phyloP scores from a whole-genome alignment of 2,113 vertebrate species.

The Proteles cristata region DNA sequence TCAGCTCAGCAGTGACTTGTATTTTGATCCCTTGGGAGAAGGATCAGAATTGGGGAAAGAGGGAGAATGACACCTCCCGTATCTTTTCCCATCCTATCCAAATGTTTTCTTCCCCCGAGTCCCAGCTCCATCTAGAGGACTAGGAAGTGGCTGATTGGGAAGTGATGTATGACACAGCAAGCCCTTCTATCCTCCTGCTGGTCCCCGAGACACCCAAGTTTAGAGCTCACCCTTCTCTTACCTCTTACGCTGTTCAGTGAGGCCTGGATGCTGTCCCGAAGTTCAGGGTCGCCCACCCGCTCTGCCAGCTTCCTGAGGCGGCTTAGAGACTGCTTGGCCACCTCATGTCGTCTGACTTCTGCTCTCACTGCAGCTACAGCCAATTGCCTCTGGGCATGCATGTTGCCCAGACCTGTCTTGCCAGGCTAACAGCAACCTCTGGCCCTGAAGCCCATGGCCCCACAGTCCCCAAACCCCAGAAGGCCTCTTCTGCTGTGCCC shows the following conservation, averaged over 20 bases:
- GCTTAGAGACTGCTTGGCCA: conserved; percentile 74
- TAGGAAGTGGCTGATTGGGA: conserved; percentile 52
- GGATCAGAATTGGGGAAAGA: conserved; percentile 9
- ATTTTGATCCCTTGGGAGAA: conserved; percentile 49
- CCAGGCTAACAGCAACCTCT: conserved; percentile 64
- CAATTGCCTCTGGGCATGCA: conserved; percentile 79
- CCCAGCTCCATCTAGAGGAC: conserved; percentile 20
- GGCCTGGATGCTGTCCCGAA: conserved; percentile 69
- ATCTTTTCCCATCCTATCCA: conserved; percentile 35
- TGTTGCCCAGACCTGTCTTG: conserved; percentile 68
- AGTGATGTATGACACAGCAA: background rate
- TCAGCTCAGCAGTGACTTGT: conserved; percentile 55
- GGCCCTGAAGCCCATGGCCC: conserved; percentile 62
- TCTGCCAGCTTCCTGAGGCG: conserved; percentile 76
- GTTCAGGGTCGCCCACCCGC: conserved; percentile 67
- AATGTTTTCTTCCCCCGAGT: conserved; percentile 12
- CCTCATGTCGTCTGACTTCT: conserved; percentile 79
- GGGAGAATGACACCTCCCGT: background rate
- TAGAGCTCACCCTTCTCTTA: conserved; percentile 40
- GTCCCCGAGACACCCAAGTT: background rate
- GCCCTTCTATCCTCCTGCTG: background rate
- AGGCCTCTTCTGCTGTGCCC: conserved; percentile 63
- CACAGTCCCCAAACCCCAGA: background rate
- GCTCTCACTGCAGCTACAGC: conserved; percentile 76
- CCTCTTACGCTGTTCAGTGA: conserved; percentile 72